Base-by-base conservation (phyloP, 1,140 invertebrate species). In the Zeugodacus cucurbitae region DNA sequence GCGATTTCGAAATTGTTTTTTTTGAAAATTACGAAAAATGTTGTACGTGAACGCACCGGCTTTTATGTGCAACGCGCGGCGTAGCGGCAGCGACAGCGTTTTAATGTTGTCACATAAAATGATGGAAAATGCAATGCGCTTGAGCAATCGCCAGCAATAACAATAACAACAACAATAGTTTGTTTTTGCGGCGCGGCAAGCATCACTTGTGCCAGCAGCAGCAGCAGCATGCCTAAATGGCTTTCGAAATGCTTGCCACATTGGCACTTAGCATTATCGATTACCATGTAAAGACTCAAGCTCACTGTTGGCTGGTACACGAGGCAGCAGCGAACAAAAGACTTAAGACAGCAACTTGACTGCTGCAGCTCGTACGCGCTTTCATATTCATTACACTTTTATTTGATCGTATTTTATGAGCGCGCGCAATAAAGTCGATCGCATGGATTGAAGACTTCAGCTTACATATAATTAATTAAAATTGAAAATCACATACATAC, bases 61-160 rank as follows among this genome's bases (percentile, higher is more conserved):
- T 41, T 74, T 74, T 74, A 74, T 41, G 67, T 74, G 22, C 67
- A 74, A 41, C 3, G 37, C 41, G 37, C 34, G n/a, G n/a, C n/a
- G n/a, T n/a, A n/a, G n/a, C n/a, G n/a, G 67, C 58, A 5, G 58
- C 37, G 37, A 20, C 34, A 74, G 67, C 67, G 34, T 74, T 22
- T 74, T 74, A 74, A 74, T 74, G 70, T 74, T 74, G 70, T 74
- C 70, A 74, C 37, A 74, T 74, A 74, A 67, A 74, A 74, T 74
- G 37, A 74, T 74, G 37, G 70, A 74, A 74, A 74, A 74, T 44
- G 20, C 37, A 74, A 22, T 44, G n/a, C 6, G 29, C 37, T 74
- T 74, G 17, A 74, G 70, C 70, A 74, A 74, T 3, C 14, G 70
- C 37, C 32, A 2, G 32, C 64, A 17, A 11, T 10, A 34, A 34